These are phyloP conservation scores for Eutrigla gurnardus DNA, from an alignment of 2,797 vertebrate species.

Conservation along the genomic window DNA sequence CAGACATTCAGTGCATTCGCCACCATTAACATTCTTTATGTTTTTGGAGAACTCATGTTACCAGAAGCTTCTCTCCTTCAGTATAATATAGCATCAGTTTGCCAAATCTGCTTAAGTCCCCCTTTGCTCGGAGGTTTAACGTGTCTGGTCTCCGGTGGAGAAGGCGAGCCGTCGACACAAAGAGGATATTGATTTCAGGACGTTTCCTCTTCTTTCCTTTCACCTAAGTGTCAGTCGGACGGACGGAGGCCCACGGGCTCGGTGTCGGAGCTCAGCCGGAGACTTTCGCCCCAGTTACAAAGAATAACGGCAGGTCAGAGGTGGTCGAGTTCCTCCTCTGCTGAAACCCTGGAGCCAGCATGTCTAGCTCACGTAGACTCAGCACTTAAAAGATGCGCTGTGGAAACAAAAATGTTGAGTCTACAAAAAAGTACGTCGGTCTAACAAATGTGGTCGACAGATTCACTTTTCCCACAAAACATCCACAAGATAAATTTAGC, in stretches of 20 bases:
- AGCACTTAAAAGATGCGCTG: neutral
- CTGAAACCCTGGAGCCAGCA: conserved; percentile 25
- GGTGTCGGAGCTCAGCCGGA: conserved; percentile 5
- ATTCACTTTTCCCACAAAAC: neutral
- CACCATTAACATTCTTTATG: neutral
- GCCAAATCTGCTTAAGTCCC: conserved; percentile 48
- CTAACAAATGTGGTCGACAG: too few relatives aligned
- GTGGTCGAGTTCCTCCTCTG: conserved; percentile 8
- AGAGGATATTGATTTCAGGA: conserved; percentile 70
- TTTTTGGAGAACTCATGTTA: conserved; percentile 28
- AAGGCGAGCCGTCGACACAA: conserved; percentile 46
- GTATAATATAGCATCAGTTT: conserved; percentile 29
- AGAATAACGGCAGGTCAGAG: conserved; percentile 32
- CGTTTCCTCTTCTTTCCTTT: conserved; percentile 70
- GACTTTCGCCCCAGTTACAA: conserved; percentile 13
- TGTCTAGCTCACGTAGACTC: conserved; percentile 30
- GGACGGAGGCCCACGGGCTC: conserved; percentile 39
- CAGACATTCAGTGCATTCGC: neutral
- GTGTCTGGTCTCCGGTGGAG: conserved; percentile 51
- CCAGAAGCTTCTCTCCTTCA: conserved; percentile 28
- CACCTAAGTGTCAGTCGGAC: conserved; percentile 53
- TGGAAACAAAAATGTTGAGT: neutral
- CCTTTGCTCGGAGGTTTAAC: conserved; percentile 40
- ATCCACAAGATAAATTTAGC: neutral
- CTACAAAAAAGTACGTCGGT: neutral